phyloP scores from a whole-genome alignment of 2,797 vertebrate genomes.

The Catostomus latipinnis region DNA sequence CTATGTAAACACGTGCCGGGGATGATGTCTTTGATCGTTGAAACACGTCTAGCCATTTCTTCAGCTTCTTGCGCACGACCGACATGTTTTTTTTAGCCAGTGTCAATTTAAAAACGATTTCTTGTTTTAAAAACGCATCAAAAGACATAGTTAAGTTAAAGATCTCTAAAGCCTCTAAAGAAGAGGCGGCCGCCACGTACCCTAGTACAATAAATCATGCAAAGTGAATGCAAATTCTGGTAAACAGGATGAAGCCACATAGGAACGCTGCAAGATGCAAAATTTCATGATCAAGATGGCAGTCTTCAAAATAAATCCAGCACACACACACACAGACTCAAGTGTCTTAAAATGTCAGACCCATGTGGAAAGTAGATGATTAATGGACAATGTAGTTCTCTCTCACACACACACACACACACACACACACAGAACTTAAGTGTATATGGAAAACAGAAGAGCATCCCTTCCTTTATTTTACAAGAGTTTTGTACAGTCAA shows the following conservation, averaged over 20 bases:
- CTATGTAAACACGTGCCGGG: too few relatives aligned
- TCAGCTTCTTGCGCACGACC: too few relatives aligned
- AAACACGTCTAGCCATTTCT: too few relatives aligned
- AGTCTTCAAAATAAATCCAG: constrained; percentile 4
- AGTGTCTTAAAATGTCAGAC: constrained; percentile 11
- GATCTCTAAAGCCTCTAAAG: too few relatives aligned
- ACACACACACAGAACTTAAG: not conserved
- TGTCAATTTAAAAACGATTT: too few relatives aligned
- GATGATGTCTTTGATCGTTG: too few relatives aligned
- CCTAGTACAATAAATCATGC: constrained; percentile 3
- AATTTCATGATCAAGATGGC: not conserved
- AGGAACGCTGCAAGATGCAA: not conserved
- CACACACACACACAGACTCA: not conserved
- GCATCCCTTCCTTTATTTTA: constrained; percentile 49
- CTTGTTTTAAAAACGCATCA: too few relatives aligned
- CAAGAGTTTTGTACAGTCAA: constrained; percentile 48
- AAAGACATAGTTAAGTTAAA: too few relatives aligned
- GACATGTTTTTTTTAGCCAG: too few relatives aligned
- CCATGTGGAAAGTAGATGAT: not conserved
- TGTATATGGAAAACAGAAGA: constrained; percentile 14
- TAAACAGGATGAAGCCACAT: not conserved
- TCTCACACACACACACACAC: not conserved
- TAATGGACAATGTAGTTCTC: not conserved
- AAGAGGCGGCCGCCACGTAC: too few relatives aligned
- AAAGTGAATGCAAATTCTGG: not conserved